phyloP scores from a whole-genome alignment of 2,888 invertebrate species.

The Microplitis manilae region DNA sequence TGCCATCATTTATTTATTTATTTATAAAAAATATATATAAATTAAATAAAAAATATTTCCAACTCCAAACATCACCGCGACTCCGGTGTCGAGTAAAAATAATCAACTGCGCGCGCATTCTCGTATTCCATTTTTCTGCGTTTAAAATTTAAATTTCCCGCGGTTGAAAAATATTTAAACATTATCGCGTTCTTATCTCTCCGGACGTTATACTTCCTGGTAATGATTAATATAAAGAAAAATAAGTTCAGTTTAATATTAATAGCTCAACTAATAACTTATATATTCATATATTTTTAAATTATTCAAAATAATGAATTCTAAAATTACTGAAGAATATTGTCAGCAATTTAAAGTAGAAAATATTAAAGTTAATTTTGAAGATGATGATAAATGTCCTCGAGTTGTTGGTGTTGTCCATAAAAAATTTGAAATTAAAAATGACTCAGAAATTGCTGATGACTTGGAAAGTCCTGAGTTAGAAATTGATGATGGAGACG shows the following conservation, averaged over 20 bases:
- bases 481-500: background rate
- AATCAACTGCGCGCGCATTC: background rate
- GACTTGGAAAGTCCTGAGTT: background rate
- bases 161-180: background rate
- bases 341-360: background rate
- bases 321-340: background rate
- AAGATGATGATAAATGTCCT: background rate
- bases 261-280: background rate
- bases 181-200: constrained; percentile 5
- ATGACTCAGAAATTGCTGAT: background rate
- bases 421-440: background rate
- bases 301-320: background rate
- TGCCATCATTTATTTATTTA: background rate
- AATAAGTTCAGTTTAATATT: background rate
- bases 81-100: background rate
- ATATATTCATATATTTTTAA: background rate
- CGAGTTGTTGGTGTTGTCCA: background rate
- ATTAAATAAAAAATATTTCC: too few relatives aligned
- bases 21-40: background rate
- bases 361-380: background rate
- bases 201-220: constrained; percentile 7
- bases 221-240: background rate
- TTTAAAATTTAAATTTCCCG: background rate
- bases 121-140: background rate
- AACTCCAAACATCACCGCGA: too few relatives aligned